A percentile compares a stretch with the other conserved stretches of the same genome.
These are phyloP conservation scores for Ashinkailepas kermadecensis DNA, from an alignment of 2,888 invertebrate species.

Conservation along the genomic window DNA sequence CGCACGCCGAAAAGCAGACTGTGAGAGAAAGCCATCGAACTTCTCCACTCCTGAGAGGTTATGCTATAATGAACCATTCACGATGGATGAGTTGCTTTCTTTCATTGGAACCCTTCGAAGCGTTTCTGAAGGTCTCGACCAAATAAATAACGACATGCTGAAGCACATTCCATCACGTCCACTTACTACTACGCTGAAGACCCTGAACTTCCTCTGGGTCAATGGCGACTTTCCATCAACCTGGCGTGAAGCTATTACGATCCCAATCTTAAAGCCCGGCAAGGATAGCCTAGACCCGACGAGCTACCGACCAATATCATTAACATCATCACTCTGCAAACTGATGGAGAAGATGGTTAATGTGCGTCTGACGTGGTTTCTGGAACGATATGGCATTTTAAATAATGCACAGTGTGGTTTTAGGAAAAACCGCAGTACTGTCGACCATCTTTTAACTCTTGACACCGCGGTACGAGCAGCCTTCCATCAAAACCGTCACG, in stretches of 20 bases:
- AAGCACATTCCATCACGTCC: background rate
- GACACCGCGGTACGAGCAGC: background rate
- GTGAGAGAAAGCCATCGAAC: background rate
- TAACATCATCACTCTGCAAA: background rate
- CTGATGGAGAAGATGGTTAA: constrained; percentile 4
- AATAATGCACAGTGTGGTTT: background rate
- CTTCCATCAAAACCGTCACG: background rate
- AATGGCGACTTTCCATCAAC: background rate
- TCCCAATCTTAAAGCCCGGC: background rate
- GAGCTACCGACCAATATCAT: constrained; percentile 2
- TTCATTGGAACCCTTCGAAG: background rate
- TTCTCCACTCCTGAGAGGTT: background rate
- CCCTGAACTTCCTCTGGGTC: background rate
- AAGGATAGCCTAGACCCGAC: background rate
- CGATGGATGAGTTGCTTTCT: background rate
- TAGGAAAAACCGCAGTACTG: background rate
- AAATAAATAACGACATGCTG: background rate
- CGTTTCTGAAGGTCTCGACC: background rate
- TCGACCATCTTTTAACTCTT: background rate
- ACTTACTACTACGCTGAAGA: background rate
- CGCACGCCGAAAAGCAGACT: background rate
- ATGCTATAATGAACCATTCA: background rate
- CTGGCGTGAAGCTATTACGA: background rate
- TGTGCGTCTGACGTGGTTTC: background rate
- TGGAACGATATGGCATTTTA: background rate